Evolutionary conservation across 2,113 vertebrate species (phyloP).

Genomic region (Furnarius figulus): DNA sequence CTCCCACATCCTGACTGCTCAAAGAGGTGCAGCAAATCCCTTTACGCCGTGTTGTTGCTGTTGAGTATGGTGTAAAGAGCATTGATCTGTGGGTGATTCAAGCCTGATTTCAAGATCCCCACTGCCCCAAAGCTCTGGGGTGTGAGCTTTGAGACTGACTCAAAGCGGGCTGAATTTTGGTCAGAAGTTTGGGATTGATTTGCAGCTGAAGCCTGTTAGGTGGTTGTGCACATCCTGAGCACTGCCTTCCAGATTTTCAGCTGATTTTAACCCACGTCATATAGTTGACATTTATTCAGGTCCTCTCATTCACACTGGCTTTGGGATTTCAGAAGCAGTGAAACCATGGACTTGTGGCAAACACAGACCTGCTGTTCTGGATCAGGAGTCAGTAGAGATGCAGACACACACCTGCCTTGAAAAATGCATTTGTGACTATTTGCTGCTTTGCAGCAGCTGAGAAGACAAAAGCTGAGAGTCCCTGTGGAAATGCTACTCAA

Average conservation of each 20-base stretch:
- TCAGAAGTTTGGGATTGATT: background rate
- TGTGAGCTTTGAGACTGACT: background rate
- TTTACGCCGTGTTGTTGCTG: background rate
- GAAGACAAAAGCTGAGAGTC: background rate
- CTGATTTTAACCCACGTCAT: background rate
- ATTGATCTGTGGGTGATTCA: background rate
- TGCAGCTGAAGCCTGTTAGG: background rate
- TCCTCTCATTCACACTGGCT: background rate
- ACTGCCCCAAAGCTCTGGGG: background rate
- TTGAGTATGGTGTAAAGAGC: background rate
- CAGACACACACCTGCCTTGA: background rate
- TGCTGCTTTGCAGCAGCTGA: background rate
- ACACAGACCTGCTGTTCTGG: background rate
- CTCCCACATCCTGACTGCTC: background rate
- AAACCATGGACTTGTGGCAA: background rate
- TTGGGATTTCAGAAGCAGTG: background rate
- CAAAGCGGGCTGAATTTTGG: fast-evolving
- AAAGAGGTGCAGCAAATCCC: background rate
- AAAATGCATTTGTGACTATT: background rate
- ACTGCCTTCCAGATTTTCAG: background rate
- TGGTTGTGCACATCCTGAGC: background rate
- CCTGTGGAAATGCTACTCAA: background rate
- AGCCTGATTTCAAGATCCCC: background rate
- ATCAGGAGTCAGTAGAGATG: background rate
- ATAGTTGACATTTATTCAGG: background rate